These are phyloP conservation scores for Anguilla anguilla DNA, from an alignment of 2,797 vertebrate genomes.

Conservation along the genomic window DNA sequence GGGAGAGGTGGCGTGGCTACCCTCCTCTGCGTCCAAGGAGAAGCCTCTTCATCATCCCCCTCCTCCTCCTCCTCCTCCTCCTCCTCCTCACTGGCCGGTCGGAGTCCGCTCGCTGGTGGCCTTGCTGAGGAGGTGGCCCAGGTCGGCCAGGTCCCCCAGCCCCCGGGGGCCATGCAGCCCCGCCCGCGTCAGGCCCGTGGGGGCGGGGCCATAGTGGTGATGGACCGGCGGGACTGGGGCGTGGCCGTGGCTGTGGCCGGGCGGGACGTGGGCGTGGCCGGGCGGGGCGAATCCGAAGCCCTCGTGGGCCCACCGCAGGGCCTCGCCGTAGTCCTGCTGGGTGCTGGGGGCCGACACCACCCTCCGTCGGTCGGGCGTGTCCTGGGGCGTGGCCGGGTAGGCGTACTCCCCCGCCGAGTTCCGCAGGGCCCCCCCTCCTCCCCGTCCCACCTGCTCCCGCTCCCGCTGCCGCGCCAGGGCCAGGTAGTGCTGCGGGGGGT, in stretches of 20 bases:
- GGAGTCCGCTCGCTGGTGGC: slow-evolving; percentile 87
- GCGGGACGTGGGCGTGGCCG: slow-evolving; percentile 66
- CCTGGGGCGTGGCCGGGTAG: slow-evolving; percentile 84
- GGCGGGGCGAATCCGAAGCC: slow-evolving; percentile 81
- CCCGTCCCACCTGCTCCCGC: slow-evolving; percentile 63
- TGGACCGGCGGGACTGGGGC: slow-evolving; percentile 56
- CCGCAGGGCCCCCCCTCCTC: slow-evolving; percentile 67
- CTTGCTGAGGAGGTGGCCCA: slow-evolving; percentile 84
- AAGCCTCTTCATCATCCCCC: neutral
- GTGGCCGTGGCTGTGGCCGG: slow-evolving; percentile 40
- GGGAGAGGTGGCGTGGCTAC: neutral
- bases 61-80: neutral
- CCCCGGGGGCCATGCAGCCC: slow-evolving; percentile 70
- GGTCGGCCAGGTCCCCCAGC: slow-evolving; percentile 80
- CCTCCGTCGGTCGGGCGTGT: slow-evolving; percentile 87
- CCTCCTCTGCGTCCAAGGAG: neutral
- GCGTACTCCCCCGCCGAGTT: slow-evolving; percentile 85
- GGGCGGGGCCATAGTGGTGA: slow-evolving; percentile 45
- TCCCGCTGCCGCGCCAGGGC: slow-evolving; percentile 70
- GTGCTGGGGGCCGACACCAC: slow-evolving; percentile 89
- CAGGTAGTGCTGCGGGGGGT: slow-evolving; percentile 78
- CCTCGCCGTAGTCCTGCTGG: slow-evolving; percentile 76
- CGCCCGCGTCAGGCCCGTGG: slow-evolving; percentile 59
- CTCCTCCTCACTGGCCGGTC: slow-evolving; percentile 69
- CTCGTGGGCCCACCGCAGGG: slow-evolving; percentile 83